These are phyloP conservation scores for Antechinus stuartii DNA, from an alignment of 2,113 vertebrate species.

Conservation along the genomic window DNA sequence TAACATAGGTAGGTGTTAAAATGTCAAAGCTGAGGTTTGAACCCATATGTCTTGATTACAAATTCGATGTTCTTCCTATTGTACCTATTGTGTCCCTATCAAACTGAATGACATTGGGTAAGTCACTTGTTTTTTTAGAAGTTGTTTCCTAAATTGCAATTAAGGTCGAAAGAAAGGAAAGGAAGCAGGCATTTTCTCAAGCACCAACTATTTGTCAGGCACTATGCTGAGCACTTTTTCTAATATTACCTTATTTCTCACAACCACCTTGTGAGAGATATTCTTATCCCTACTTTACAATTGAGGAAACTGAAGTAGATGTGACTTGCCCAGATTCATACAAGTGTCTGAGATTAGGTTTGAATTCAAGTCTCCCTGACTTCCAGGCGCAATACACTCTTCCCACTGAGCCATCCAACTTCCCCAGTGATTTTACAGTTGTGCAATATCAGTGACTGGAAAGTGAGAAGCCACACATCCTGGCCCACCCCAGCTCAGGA, in stretches of 20 bases:
- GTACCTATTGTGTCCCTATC: not conserved
- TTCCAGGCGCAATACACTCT: not conserved
- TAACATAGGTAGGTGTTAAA: not conserved
- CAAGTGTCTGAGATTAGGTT: not conserved
- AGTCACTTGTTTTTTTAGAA: not conserved
- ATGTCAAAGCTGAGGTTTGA: not conserved
- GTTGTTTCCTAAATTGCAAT: not conserved
- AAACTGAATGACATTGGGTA: not conserved
- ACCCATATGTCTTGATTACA: not conserved
- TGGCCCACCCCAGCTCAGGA: not conserved
- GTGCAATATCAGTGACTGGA: not conserved
- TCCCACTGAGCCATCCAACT: not conserved
- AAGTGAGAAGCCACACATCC: not conserved
- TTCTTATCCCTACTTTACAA: not conserved
- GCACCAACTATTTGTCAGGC: not conserved
- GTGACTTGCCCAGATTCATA: not conserved
- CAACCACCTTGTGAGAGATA: not conserved
- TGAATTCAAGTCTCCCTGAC: not conserved
- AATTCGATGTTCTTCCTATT: not conserved
- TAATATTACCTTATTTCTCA: not conserved
- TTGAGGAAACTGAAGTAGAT: not conserved
- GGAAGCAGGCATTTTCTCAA: not conserved
- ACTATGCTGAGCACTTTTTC: not conserved
- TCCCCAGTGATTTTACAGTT: not conserved
- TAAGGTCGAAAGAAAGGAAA: not conserved